These are phyloP conservation scores for Vulpes vulpes DNA, from an alignment of 2,113 vertebrate genomes.

Conservation along the genomic window DNA sequence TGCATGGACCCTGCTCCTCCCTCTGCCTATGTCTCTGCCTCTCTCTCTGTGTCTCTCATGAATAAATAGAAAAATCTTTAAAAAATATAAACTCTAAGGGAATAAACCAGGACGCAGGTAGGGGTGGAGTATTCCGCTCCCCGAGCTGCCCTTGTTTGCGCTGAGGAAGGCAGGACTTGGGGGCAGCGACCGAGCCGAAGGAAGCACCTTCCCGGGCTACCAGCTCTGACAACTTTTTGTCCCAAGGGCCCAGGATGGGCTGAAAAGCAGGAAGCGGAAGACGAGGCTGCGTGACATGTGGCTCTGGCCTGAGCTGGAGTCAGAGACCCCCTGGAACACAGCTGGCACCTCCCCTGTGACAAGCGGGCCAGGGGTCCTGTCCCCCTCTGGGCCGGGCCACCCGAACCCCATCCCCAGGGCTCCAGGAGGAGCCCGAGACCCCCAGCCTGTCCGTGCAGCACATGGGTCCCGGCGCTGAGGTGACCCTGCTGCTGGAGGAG, in stretches of 20 bases:
- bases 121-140: neutral
- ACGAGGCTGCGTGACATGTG: fast-evolving
- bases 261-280: neutral
- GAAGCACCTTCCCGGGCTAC: fast-evolving
- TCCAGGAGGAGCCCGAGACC: too few relatives aligned
- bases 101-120: neutral
- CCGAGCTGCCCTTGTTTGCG: neutral
- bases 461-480: neutral
- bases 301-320: neutral
- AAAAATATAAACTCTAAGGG: neutral
- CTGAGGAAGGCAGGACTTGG: neutral
- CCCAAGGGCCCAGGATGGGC: too few relatives aligned
- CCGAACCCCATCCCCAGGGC: neutral
- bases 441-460: neutral
- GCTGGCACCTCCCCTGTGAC: neutral
- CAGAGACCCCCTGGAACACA: fast-evolving
- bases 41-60: too few relatives aligned
- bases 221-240: neutral
- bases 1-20: too few relatives aligned
- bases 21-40: too few relatives aligned
- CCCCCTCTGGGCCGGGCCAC: too few relatives aligned
- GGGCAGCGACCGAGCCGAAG: neutral
- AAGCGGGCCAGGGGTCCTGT: too few relatives aligned
- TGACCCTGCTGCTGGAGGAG: too few relatives aligned
- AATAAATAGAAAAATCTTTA: too few relatives aligned